Conservation (phyloP, 1,140 invertebrate species). For the Drosophila saltans region DNA sequence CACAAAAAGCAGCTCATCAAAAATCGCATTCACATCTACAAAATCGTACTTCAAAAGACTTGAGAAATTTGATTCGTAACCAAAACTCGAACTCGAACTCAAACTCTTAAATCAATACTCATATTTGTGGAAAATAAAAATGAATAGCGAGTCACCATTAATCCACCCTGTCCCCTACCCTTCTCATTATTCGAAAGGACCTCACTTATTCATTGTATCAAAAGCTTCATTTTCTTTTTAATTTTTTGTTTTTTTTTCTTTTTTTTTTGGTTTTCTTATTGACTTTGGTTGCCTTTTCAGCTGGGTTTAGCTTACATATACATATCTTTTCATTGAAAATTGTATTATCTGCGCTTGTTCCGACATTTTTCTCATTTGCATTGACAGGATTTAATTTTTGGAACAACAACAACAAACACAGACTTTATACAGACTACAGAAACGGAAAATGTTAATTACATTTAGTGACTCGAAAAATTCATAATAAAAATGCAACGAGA, state of each 20-base stretch:
- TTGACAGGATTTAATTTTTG: slow-evolving; percentile 31
- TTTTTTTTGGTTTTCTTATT: neutral
- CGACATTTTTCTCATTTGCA: slow-evolving; percentile 27
- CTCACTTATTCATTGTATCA: slow-evolving; percentile 35
- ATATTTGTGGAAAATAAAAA: slow-evolving; percentile 9
- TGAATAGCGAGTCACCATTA: slow-evolving; percentile 5
- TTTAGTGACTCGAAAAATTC: slow-evolving; percentile 30
- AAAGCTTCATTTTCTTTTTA: slow-evolving; percentile 25
- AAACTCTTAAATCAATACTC: neutral
- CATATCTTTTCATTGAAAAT: slow-evolving; percentile 39
- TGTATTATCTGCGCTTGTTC: slow-evolving; percentile 39
- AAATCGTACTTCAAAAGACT: slow-evolving; percentile 35
- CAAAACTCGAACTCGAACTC: slow-evolving; percentile 7
- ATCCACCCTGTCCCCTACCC: neutral
- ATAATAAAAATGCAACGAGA: slow-evolving; percentile 14
- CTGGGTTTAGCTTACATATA: slow-evolving; percentile 32
- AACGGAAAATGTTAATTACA: slow-evolving; percentile 37
- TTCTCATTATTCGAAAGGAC: slow-evolving; percentile 18
- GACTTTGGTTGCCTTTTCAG: slow-evolving; percentile 27
- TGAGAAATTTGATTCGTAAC: neutral
- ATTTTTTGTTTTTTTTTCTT: too few relatives aligned
- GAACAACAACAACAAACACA: slow-evolving; percentile 25
- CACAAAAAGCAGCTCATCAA: neutral
- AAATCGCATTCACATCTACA: slow-evolving; percentile 26
- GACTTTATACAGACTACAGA: slow-evolving; percentile 29